Base-by-base conservation (phyloP, 2,888 invertebrate species). In the Sialis lutaria region DNA sequence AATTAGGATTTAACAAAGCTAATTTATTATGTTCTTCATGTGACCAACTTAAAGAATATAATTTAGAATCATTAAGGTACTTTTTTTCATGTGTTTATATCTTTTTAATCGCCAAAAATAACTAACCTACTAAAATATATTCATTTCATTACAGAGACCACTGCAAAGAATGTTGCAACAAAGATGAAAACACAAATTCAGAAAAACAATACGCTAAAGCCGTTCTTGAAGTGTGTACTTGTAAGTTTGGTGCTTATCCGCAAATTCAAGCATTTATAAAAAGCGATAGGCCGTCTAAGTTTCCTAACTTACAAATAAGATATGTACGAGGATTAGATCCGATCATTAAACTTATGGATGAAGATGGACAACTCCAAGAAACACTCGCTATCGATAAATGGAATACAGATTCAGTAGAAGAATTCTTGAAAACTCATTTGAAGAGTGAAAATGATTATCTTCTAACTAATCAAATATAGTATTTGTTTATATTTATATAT, bases 181-280 rank as follows among this genome's bases (percentile, higher is more conserved):
- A 75, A 53, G 86, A 90, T 59, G 77, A 81, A 53, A 69, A 71
- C 39, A 72, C 74, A 6, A 72, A 75, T 2, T 68, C 73, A 47
- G 65, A 64, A 22, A 83, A 83, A 67, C 80, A 82, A 49, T 97
- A 91, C 64, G 86, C 93, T 1, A 85, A 81, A 61, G 97, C 95
- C 1, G 77, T 90, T 49, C 69, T 98, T 40, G 92, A 95, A 73
- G 93, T 97, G 6, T 98, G 97, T 62, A 93, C 93, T 45, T 98
- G 97, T 67, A 97, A 97, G 72, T 92, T 97, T 70, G 91, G 92
- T 49, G 85, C 91, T 6, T 97, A 91, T 74, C 96, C 97, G 39
- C 96, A 97, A 72, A 92, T 96, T 57, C 90, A 95, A 72, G 97
- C 97, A 12, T 98, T 98, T 63, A 86, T 96, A 45, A 95, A 92